Conservation (phyloP, 2,888 invertebrate species). For the Acrobasis consociella region DNA sequence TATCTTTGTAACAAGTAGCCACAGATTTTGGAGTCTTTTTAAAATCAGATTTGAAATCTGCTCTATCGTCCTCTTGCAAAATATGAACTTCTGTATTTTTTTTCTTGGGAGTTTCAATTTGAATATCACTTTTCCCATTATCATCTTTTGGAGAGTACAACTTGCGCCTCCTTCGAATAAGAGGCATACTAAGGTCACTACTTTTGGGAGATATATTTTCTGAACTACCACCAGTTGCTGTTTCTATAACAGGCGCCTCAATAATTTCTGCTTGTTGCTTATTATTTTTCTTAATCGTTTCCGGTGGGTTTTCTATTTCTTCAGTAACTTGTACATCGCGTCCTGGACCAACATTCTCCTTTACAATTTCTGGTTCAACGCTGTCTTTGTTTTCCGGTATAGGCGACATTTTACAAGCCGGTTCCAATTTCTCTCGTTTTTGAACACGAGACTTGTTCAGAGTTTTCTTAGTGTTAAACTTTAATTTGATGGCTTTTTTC, state of each 20-base stretch:
- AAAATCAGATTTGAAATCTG: constrained; percentile 36
- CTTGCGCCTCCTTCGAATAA: constrained; percentile 57
- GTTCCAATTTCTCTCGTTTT: constrained; percentile 37
- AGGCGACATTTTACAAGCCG: constrained; percentile 45
- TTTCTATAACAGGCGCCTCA: not conserved
- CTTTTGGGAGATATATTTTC: constrained; percentile 20
- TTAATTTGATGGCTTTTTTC: constrained; percentile 40
- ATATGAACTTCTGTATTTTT: not conserved
- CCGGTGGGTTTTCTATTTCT: not conserved
- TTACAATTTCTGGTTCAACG: constrained; percentile 29
- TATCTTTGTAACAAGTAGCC: constrained; percentile 60
- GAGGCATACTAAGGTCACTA: constrained; percentile 29
- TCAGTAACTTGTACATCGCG: not conserved
- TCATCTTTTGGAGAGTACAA: constrained; percentile 67
- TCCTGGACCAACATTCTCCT: constrained; percentile 11
- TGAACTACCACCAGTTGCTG: not conserved
- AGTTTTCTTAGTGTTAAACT: constrained; percentile 38
- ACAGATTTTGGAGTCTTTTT: constrained; percentile 41
- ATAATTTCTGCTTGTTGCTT: not conserved
- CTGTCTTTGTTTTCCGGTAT: constrained; percentile 43
- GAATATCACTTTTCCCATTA: constrained; percentile 29
- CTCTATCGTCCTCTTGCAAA: constrained; percentile 33
- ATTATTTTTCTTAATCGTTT: not conserved
- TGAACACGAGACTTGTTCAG: constrained; percentile 29
- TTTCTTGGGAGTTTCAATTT: constrained; percentile 24